phyloP scores from a whole-genome alignment of 2,797 vertebrate species.

The Limosa lapponica region DNA sequence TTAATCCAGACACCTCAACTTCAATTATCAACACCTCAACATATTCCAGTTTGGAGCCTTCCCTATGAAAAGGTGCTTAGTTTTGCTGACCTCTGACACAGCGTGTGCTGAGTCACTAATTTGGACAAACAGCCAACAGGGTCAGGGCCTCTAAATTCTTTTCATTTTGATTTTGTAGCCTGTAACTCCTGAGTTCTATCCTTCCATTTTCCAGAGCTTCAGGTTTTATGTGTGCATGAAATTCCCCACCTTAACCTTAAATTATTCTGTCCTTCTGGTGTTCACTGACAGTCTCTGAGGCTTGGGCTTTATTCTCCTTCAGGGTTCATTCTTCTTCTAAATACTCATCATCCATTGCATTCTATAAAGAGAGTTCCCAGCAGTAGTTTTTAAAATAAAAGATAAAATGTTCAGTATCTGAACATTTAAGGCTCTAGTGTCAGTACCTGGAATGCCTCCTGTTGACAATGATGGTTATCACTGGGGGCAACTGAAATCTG shows the following conservation, averaged over 20 bases:
- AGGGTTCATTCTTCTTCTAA: constrained; percentile 77
- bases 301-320: constrained; percentile 73
- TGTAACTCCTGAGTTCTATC: not conserved
- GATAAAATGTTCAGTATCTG: constrained; percentile 74
- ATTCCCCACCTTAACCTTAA: constrained; percentile 59
- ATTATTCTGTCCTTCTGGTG: constrained; percentile 69
- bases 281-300: constrained; percentile 68
- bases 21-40: not conserved
- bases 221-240: constrained; percentile 27
- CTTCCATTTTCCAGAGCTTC: constrained; percentile 24
- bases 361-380: constrained; percentile 80
- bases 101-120: not conserved
- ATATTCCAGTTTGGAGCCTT: not conserved
- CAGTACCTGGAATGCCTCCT: constrained; percentile 78
- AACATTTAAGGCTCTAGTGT: constrained; percentile 75
- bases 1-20: not conserved
- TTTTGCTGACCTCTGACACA: not conserved
- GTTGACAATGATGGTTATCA: constrained; percentile 79
- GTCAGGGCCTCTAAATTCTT: not conserved
- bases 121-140: not conserved
- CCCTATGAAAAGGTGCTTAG: not conserved
- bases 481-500: constrained; percentile 73
- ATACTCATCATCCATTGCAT: constrained; percentile 73
- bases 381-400: constrained; percentile 81
- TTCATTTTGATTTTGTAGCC: not conserved